Base-by-base conservation (phyloP, 2,797 vertebrate species). In the Megaceryle alcyon region DNA sequence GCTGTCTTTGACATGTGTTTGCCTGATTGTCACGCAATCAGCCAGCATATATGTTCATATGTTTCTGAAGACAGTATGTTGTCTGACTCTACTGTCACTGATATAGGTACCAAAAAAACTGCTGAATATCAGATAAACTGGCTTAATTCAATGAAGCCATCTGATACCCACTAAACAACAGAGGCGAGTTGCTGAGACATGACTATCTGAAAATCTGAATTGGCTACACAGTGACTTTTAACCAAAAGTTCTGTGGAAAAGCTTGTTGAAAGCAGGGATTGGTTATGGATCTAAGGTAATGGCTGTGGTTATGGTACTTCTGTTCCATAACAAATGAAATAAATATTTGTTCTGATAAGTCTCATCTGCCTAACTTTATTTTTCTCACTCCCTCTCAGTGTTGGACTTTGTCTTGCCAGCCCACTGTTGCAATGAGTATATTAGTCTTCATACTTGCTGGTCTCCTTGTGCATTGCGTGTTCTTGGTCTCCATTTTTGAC, bases 401-500 rank as follows among this genome's bases (percentile, higher is more conserved):
- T 66, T 83, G 79, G 66, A 60, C 28, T 90, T 82, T 12, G 41
- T 75, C 59, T 56, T 75, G 81, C 80, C 75, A 69, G 29, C 54
- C 6, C 1, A 5, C 46, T 19, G 37, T 69, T 95, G 96, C 88
- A 60, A 98, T 98, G 98, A 97, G 95, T 88, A 97, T 98, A 98
- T 97, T 98, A 23, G 95, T 98, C 16, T 99, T 99, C 96, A 98
- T 99, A 48, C 48, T 99, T 6, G 94, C 98, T 59, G 99, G 99
- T 37, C 97, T 99, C 92, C 90, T 98, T 12, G 98, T 99, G 90
- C 99, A 99, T n/a, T 97, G 98, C 46, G 98, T 99, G 57, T 99
- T 99, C 98, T 99, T 99, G 95, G 70, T 98, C 73, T 99, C 99
- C 54, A 99, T 99, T 96, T 99, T 99, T 97, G 99, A 99, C 96